Conservation (phyloP, 2,888 invertebrate species). For the Lumbricus terrestris region DNA sequence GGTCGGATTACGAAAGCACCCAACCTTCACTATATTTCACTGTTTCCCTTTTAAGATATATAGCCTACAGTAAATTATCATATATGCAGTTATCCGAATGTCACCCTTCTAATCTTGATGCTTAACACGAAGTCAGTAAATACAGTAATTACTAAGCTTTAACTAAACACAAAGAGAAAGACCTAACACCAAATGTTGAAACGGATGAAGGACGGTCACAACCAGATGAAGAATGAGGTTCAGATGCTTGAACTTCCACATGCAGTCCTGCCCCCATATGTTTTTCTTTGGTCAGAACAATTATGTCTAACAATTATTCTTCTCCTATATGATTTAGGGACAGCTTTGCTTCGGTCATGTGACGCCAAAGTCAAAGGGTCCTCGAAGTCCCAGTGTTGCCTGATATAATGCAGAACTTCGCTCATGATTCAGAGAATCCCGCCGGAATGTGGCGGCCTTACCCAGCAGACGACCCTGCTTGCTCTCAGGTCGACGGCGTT, state of each 20-base stretch:
- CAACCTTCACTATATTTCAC: neutral
- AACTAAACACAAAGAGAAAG: no score
- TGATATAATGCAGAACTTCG: neutral
- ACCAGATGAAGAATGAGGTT: no score
- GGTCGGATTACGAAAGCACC: neutral
- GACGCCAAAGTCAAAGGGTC: neutral
- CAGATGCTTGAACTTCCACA: no score
- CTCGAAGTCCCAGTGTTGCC: neutral
- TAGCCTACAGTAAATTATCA: no score
- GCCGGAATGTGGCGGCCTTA: neutral
- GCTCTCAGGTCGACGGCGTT: neutral
- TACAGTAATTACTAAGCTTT: no score
- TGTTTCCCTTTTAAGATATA: no score
- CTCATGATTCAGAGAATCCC: neutral
- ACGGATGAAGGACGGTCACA: no score
- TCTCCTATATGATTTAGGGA: neutral
- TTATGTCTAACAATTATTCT: no score
- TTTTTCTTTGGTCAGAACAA: no score
- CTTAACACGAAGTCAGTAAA: no score
- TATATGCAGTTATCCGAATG: neutral
- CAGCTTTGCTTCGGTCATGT: neutral
- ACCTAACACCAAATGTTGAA: no score
- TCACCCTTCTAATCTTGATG: no score
- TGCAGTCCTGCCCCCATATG: neutral
- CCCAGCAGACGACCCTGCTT: neutral